Evolutionary conservation across 2,113 vertebrate genomes (phyloP).

Genomic region (Silurus glanis): DNA sequence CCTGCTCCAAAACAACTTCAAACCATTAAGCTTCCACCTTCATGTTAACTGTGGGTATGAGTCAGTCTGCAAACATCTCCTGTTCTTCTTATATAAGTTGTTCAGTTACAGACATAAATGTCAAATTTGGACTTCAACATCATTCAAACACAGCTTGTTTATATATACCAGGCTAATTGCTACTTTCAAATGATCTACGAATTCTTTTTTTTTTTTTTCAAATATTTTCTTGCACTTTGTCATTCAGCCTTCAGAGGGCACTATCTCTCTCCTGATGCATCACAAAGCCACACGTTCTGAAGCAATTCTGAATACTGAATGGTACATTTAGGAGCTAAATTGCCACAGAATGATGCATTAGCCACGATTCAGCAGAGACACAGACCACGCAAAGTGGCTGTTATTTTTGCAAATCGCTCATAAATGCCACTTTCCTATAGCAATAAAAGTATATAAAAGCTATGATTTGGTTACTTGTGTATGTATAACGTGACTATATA

Average conservation of each 20-base stretch:
- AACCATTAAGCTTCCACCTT: too few relatives aligned
- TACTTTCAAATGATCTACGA: neutral
- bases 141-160: too few relatives aligned
- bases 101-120: too few relatives aligned
- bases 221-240: neutral
- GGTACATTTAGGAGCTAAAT: constrained; percentile 26
- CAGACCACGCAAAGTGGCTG: neutral
- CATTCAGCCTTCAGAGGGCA: constrained; percentile 46
- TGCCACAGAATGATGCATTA: constrained; percentile 9
- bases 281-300: neutral
- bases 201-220: neutral
- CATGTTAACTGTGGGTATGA: too few relatives aligned
- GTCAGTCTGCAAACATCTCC: too few relatives aligned
- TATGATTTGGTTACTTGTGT: neutral
- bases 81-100: too few relatives aligned
- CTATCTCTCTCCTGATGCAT: constrained; percentile 13
- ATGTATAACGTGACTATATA: neutral
- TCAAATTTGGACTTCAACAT: too few relatives aligned
- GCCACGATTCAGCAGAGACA: constrained; percentile 21
- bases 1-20: too few relatives aligned
- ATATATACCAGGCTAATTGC: too few relatives aligned
- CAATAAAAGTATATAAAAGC: neutral
- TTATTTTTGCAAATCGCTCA: neutral
- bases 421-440: neutral
- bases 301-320: constrained; percentile 2